Base-by-base conservation (phyloP, 2,797 vertebrate species). In the Novumbra hubbsi region DNA sequence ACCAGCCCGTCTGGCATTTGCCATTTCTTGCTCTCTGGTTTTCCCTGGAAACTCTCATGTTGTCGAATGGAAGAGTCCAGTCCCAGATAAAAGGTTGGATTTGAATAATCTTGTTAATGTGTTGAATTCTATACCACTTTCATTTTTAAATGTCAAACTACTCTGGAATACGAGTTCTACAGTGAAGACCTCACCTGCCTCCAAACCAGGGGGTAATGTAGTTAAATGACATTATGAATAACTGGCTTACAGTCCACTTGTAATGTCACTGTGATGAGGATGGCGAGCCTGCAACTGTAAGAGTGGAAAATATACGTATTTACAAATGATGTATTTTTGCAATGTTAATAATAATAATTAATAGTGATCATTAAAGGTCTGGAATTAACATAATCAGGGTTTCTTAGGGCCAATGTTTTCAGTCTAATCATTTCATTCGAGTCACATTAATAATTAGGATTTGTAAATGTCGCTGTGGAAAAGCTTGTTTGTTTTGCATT, bases 291-390 rank as follows among this genome's bases (percentile, higher is more conserved):
- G 68, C 28, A 62, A 73, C 57, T 71, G 75, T 72, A 77, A 64
- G 28, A 81, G 57, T 65, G n/a, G 19, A 55, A 75, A 80, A 83
- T 50, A 79, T 74, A 78, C 57, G 0, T 81, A 77, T 90, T 87
- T 90, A 81, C 76, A 73, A 82, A 84, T 66, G 68, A 79, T 85
- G 82, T 88, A 81, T 90, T 87, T 88, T 90, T 88, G 79, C 77
- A 84, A 50, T 80, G 57, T 84, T 27, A 73, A 73, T 41, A 81
- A 75, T 68, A 65, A 71, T 81, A 81, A 81, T 83, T 66, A 81
- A 70, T 75, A 78, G 79, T 16, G 1, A 78, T 68, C 76, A n/a
- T n/a, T n/a, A n/a, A 79, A 82, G 48, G 55, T 60, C n/a, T 17
- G 21, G 41, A 74, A 38, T 52, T 67, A 71, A 67, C 82, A 83